Percentiles rank a stretch among this genome's conserved stretches.
phyloP scores from a whole-genome alignment of 2,113 vertebrate species.

The Amphilophus citrinellus region DNA sequence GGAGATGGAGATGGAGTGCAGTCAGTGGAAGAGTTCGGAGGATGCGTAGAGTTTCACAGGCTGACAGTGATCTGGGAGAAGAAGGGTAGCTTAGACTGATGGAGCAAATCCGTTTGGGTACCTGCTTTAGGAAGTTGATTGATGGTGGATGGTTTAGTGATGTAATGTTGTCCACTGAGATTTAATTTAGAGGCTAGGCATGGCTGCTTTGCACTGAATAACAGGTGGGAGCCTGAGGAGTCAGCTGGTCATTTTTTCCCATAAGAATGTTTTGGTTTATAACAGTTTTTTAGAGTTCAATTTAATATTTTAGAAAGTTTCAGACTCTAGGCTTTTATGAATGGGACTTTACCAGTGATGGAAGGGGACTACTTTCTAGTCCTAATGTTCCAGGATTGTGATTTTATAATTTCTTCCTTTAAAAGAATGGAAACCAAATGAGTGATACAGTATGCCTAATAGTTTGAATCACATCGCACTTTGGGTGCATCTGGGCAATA shows the following conservation, averaged over 20 bases:
- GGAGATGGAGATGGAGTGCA: slow-evolving; percentile 48
- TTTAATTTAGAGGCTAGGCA: slow-evolving; percentile 47
- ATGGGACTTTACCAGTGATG: background rate
- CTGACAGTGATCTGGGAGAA: slow-evolving; percentile 28
- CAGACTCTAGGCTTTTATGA: background rate
- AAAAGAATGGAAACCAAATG: background rate
- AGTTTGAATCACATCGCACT: too few species aligned
- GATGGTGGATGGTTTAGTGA: slow-evolving; percentile 47
- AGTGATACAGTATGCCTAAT: too few species aligned
- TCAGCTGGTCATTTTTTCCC: background rate
- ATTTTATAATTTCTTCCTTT: accelerated
- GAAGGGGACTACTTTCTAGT: background rate
- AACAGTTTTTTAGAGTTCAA: background rate
- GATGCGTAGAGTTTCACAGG: slow-evolving; percentile 16
- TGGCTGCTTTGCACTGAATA: background rate
- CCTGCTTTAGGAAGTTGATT: slow-evolving; percentile 54
- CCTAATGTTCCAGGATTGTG: background rate
- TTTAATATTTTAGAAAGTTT: background rate
- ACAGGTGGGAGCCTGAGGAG: background rate
- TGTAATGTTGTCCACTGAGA: slow-evolving; percentile 25
- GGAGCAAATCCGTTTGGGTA: background rate
- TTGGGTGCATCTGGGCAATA: background rate
- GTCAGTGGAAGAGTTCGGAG: slow-evolving; percentile 30
- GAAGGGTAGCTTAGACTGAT: slow-evolving; percentile 30
- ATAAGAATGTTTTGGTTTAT: background rate